Evolutionary conservation across 2,113 vertebrate species (phyloP), one percentile per base, ranked within the genome.

Genomic region (Anolis carolinensis): DNA sequence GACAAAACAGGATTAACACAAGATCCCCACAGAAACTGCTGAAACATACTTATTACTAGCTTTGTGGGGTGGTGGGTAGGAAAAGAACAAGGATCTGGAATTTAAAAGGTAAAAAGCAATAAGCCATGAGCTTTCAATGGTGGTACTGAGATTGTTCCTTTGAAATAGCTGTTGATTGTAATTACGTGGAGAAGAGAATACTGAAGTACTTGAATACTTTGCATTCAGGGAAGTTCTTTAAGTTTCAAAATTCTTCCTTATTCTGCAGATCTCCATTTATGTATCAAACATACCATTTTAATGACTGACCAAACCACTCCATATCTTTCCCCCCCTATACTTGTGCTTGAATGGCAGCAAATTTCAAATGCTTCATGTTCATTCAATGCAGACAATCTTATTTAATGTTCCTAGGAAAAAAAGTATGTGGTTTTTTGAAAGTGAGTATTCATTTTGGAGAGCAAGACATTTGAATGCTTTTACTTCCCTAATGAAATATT

Each of bases 291-390:
- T 83, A 88, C 67, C 1, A 86, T 81, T 90, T 92, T 88, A 30
- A 78, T 68, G 68, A 90, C 20, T 86, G 50, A 90, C 78, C 44
- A 87, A 90, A 77, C 0, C 72, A 75, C 32, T 84, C 74, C 50
- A 88, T 23, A 91, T 20, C 44, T 89, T 10, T 21, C 0, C 72
- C 80, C 34, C 89, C 34, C 91, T 36, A 90, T n/a, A 30, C 0
- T 78, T 87, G 48, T 74, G 11, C 2, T 68, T 92, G 84, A 85
- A 82, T 36, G 91, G 34, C 44, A 90, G 36, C 0, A 91, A 88
- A 86, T 84, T 90, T 1, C 30, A 87, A 81, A 86, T 77, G 90
- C 85, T 79, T 5, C 10, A 18, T 70, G 55, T 36, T 44, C 84
- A 89, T 36, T n/a, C 5, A 2, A 14, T 63, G 20, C 0, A 82